Base-by-base conservation (phyloP, 1,140 invertebrate species). In the Papilio glaucus region DNA sequence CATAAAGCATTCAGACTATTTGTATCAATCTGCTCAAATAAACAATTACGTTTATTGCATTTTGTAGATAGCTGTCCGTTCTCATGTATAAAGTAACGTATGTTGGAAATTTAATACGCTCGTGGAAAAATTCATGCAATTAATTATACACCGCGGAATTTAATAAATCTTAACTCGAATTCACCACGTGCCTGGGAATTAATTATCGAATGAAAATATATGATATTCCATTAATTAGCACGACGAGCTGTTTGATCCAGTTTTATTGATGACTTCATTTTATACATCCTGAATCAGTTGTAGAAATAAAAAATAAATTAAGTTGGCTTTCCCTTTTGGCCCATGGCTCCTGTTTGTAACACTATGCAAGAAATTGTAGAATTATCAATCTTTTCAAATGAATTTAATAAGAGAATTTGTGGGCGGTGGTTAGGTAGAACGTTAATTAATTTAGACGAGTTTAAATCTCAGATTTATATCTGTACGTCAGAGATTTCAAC, bases 401-500 rank as follows among this genome's bases (percentile, higher is more conserved):
- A 37, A n/a, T 15, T 18, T 37, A 69, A 69, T 26, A 26, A 69
- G 18, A 7, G 10, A 69, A 53, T 26, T n/a, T 24, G 24, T 53
- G 42, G 26, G 67, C 26, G 41, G 13, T 49, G 24, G 67, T 29
- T 53, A 37, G 26, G 29, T 69, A 18, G 10, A 26, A 45, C 5
- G 24, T 10, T 33, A 53, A 69, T 69, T 69, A 69, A 69, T 69
- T 53, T 53, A 53, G 67, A 69, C 67, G 37, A 69, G 42, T 69
- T 69, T 69, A 69, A 69, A 69, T 69, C 21, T 45, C 18, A 49
- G 42, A 26, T 69, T 69, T 53, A 8, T 53, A 69, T 69, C 67
- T 69, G 45, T 53, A 53, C 42, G 67, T 69, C 42, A 45, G 67
- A 69, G n/a, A 69, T 53, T 69, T 69, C 45, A 53, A 69, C 29